Evolutionary conservation across 2,797 vertebrate genomes (phyloP).

Genomic region (Simalia tracyae): DNA sequence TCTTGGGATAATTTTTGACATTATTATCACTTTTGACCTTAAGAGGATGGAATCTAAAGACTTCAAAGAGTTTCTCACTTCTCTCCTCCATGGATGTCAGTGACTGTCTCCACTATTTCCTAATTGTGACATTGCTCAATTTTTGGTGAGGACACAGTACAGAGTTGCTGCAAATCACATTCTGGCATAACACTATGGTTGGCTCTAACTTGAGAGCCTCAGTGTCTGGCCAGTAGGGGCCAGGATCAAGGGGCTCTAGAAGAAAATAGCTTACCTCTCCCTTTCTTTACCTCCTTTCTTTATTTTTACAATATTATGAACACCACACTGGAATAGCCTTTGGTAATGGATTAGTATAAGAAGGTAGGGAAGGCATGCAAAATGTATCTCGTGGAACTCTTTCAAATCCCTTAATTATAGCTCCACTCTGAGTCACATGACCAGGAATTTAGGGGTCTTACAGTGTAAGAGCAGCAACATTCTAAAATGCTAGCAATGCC

Average conservation of each 20-base stretch:
- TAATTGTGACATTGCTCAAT: neutral
- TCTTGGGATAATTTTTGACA: neutral
- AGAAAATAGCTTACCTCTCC: neutral
- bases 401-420: neutral
- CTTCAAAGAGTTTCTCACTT: neutral
- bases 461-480: neutral
- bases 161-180: neutral
- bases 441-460: neutral
- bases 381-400: neutral
- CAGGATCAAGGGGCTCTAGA: neutral
- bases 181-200: neutral
- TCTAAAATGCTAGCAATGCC: neutral
- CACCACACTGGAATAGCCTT: neutral
- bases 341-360: neutral
- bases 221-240: neutral
- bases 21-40: neutral
- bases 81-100: neutral
- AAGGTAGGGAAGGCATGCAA: neutral
- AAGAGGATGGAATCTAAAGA: neutral
- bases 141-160: neutral
- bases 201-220: neutral
- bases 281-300: neutral
- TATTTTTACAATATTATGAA: neutral
- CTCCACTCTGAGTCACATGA: neutral
- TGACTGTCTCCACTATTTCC: neutral